Evolutionary conservation across 2,113 vertebrate genomes (phyloP).

Genomic region (Perognathus longimembris): DNA sequence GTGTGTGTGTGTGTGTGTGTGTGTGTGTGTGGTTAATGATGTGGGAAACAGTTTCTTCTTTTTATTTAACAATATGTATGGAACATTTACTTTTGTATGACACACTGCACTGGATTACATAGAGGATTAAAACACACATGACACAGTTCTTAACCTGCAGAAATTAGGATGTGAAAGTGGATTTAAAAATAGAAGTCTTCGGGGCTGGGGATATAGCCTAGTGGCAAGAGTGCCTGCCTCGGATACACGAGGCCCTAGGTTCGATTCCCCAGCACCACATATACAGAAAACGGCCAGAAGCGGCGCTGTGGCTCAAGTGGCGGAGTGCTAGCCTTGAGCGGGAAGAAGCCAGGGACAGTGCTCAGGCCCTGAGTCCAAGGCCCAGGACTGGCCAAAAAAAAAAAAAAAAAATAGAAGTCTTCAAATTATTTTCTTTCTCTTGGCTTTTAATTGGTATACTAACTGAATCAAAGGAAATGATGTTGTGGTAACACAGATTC

Average conservation of each 20-base stretch:
- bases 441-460: conserved; percentile 31
- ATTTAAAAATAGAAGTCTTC: conserved; percentile 29
- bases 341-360: too few relatives aligned
- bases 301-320: too few relatives aligned
- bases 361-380: too few relatives aligned
- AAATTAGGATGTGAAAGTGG: conserved; percentile 25
- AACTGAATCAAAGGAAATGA: conserved; percentile 45
- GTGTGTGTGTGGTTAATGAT: neutral
- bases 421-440: conserved; percentile 11
- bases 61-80: conserved; percentile 39
- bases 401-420: neutral
- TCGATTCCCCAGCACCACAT: too few relatives aligned
- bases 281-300: too few relatives aligned
- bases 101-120: neutral
- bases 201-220: too few relatives aligned
- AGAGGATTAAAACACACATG: conserved; percentile 47
- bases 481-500: conserved; percentile 42
- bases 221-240: too few relatives aligned
- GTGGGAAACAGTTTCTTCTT: conserved; percentile 10
- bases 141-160: neutral
- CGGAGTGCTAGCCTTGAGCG: too few relatives aligned
- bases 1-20: neutral
- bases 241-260: too few relatives aligned
- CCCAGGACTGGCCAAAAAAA: too few relatives aligned
- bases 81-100: neutral